These are phyloP conservation scores for Leptinotarsa undecemlineata DNA, from an alignment of 1,140 invertebrate genomes.

Conservation along the genomic window DNA sequence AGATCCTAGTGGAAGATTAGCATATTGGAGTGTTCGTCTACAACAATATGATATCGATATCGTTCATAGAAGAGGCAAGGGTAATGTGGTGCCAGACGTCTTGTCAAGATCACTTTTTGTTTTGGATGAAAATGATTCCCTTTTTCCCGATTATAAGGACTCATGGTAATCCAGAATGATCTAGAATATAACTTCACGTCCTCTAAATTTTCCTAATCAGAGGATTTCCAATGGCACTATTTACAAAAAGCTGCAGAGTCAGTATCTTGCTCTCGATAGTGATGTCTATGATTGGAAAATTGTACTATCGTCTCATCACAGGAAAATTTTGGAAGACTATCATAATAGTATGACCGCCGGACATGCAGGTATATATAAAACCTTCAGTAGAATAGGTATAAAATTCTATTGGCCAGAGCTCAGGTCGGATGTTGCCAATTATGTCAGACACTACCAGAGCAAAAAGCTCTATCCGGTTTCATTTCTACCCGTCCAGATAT, in stretches of 20 bases:
- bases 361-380: slow-evolving; percentile 42
- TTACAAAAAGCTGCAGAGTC: slow-evolving; percentile 16
- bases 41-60: slow-evolving; percentile 9
- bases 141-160: neutral
- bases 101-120: neutral
- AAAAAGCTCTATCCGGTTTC: neutral
- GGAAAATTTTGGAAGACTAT: slow-evolving; percentile 1
- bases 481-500: slow-evolving; percentile 19
- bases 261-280: neutral
- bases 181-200: neutral
- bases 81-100: slow-evolving; percentile 23
- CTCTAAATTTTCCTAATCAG: slow-evolving; percentile 20
- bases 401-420: slow-evolving; percentile 19
- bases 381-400: neutral
- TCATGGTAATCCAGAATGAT: slow-evolving; percentile 1
- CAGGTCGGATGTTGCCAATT: neutral
- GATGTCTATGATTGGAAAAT: slow-evolving; percentile 38
- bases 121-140: neutral
- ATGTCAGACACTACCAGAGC: slow-evolving; percentile 2
- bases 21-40: neutral
- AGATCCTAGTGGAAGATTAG: slow-evolving; percentile 37
- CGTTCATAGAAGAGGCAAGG: slow-evolving; percentile 10
- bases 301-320: slow-evolving; percentile 19
- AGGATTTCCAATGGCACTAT: neutral
- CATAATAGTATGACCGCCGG: slow-evolving; percentile 31